Evolutionary conservation across 2,797 vertebrate genomes (phyloP).

Genomic region (Sarcoramphus papa): DNA sequence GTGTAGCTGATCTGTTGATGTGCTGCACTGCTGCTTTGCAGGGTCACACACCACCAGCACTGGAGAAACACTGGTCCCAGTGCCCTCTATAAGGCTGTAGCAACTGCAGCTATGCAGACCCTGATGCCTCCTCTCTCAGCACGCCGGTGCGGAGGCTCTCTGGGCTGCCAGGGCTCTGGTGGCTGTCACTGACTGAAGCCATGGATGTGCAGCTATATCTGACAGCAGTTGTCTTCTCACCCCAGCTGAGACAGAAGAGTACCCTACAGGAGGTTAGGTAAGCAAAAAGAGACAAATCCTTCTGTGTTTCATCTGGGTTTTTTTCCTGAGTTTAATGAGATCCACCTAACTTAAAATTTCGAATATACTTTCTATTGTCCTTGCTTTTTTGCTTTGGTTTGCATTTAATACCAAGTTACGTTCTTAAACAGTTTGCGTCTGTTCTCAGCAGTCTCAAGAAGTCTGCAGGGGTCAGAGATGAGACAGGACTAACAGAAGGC

Average conservation of each 20-base stretch:
- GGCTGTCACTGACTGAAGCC: background rate
- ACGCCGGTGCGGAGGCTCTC: rapidly evolving
- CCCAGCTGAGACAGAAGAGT: background rate
- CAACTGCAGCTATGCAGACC: rapidly evolving
- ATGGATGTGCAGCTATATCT: background rate
- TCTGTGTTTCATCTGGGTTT: rapidly evolving
- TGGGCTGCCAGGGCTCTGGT: background rate
- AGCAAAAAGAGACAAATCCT: background rate
- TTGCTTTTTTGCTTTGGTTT: background rate
- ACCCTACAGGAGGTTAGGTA: background rate
- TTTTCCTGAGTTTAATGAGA: background rate
- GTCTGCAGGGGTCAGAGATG: background rate
- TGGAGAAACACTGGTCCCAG: background rate
- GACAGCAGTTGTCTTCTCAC: background rate
- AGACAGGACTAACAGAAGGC: background rate
- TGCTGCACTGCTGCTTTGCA: background rate
- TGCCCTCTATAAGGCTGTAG: background rate
- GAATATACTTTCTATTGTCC: background rate
- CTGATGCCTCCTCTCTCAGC: background rate
- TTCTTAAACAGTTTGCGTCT: background rate
- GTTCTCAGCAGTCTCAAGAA: background rate
- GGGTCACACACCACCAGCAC: background rate
- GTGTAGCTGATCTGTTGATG: background rate
- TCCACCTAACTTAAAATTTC: background rate
- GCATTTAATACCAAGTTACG: background rate